Conservation (phyloP, 2,113 vertebrate species). For the Tachycineta bicolor region DNA sequence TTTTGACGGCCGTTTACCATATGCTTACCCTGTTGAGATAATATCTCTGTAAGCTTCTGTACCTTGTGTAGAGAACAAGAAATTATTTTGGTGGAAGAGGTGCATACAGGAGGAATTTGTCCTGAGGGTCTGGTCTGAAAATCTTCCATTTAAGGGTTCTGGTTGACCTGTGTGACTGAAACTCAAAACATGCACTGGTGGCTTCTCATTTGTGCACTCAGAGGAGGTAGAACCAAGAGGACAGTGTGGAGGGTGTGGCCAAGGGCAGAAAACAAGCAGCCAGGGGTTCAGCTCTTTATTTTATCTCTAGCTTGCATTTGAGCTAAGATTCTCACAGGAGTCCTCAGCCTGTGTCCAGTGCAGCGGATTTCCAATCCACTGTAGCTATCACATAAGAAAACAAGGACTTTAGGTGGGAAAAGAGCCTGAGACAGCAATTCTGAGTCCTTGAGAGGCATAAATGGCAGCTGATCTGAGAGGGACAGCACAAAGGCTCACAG, state of each 20-base stretch:
- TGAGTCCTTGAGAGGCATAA: background rate
- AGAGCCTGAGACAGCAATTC: background rate
- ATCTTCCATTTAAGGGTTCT: background rate
- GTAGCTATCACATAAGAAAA: background rate
- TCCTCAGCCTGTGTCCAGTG: background rate
- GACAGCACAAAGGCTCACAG: background rate
- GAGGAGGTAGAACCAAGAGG: background rate
- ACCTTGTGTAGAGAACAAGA: background rate
- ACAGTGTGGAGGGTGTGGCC: background rate
- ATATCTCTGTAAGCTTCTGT: background rate
- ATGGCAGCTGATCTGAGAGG: conserved; percentile 18
- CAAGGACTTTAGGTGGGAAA: background rate
- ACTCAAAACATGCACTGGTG: background rate
- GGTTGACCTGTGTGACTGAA: background rate
- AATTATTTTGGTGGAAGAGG: background rate
- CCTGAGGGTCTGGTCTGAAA: background rate
- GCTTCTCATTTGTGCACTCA: background rate
- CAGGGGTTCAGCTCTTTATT: background rate
- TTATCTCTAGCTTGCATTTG: background rate
- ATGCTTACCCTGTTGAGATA: background rate
- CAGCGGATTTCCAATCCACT: background rate
- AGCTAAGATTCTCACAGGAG: background rate
- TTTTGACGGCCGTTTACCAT: background rate
- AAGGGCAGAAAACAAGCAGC: background rate
- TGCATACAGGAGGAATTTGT: background rate